Base-by-base conservation (phyloP, 1,140 invertebrate genomes). In the Dolichoris vasculosae region DNA sequence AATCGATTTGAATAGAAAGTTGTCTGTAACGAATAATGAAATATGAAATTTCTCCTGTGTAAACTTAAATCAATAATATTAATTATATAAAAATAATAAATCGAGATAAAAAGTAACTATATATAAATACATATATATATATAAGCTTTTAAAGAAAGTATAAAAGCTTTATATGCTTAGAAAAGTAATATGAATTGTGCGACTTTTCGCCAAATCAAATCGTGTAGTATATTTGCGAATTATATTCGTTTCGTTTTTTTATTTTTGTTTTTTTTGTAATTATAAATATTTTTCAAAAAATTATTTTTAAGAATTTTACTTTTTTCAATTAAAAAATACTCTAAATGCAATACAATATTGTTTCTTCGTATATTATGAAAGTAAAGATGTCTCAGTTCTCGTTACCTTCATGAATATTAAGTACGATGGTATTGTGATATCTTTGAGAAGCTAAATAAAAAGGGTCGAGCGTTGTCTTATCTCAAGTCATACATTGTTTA, bases 41-140 rank as follows among this genome's bases (percentile, higher is more conserved):
- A 88, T 85, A 87, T 89, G 82, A 90, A 78, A 90, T 89, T 89
- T 84, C 88, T 89, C 85, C 81, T 86, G 87, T 88, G 88, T 86
- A 88, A 90, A 87, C 87, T 86, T 79, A 86, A 88, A 46, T 86
- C 76, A 88, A 87, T 88, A 79, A 86, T 15, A 86, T 86, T 90
- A 81, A 83, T 82, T 88, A 87, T 43, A 82, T 84, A 69, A 89
- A 89, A 0, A 82, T 88, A 87, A 88, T 67, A 81, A 87, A 88
- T 83, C 9, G 30, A 81, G 48, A 78, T 55, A 84, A 71, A 59
- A 76, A 86, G 59, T 86, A 85, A 87, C 86, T 88, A 76, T 80
- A 83, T 83, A 73, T 77, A 77, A 75, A 86, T 83, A 86, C 73
- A 78, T 83, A 79, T 79, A 79, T 83, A 77, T 78, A 20, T 59